Conservation (phyloP, 2,797 vertebrate species). For the Paramormyrops hopkinsi region DNA sequence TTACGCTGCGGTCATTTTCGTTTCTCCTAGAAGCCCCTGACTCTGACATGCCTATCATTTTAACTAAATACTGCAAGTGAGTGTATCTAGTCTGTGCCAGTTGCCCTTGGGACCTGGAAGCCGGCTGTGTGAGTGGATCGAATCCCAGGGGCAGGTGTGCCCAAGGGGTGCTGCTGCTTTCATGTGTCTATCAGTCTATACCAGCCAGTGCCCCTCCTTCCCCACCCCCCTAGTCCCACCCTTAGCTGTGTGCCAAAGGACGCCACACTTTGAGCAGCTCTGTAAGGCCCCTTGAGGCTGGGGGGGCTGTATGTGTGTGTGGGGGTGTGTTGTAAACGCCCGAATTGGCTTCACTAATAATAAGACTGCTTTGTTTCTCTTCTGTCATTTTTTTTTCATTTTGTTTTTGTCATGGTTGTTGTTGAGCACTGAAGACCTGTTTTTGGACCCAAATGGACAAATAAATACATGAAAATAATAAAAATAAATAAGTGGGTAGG, state of each 20-base stretch:
- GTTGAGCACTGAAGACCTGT: not conserved
- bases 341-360: not conserved
- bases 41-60: not conserved
- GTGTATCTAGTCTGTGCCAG: not conserved
- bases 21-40: not conserved
- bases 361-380: not conserved
- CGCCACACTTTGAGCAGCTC: not conserved
- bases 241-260: not conserved
- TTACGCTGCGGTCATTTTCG: not conserved
- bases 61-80: not conserved
- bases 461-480: not conserved
- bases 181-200: not conserved
- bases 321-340: not conserved
- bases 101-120: not conserved
- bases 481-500: not conserved
- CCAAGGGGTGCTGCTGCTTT: not conserved
- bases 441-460: not conserved
- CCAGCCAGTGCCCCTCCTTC: not conserved
- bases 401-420: not conserved
- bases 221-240: not conserved
- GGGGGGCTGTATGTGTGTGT: not conserved
- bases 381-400: not conserved
- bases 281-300: not conserved
- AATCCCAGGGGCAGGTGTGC: not conserved
- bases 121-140: not conserved